These are phyloP conservation scores for Hippopotamyrus pictus DNA, from an alignment of 2,797 vertebrate genomes.

Conservation along the genomic window DNA sequence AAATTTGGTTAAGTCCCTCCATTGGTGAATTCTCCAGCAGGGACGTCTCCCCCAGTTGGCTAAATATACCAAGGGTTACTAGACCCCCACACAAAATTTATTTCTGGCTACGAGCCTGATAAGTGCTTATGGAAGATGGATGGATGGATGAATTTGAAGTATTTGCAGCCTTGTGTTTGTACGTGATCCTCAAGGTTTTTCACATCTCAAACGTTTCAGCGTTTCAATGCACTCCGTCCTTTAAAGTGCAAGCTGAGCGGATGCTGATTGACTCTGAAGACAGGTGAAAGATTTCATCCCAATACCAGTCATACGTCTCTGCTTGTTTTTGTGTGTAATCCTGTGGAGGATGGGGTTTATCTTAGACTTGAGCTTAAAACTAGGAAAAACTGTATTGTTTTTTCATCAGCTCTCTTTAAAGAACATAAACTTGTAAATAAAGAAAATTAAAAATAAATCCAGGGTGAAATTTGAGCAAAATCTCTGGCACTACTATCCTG, in stretches of 20 bases:
- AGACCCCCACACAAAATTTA: neutral
- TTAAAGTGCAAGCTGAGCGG: neutral
- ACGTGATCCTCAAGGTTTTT: neutral
- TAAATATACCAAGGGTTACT: neutral
- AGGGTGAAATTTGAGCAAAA: neutral
- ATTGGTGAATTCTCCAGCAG: neutral
- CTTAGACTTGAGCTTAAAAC: neutral
- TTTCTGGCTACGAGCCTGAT: neutral
- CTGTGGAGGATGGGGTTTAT: neutral
- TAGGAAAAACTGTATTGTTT: neutral
- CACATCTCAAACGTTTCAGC: neutral
- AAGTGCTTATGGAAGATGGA: neutral
- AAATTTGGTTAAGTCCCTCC: neutral
- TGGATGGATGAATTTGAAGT: neutral
- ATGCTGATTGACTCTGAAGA: neutral
- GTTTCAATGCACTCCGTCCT: neutral
- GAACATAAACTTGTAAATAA: neutral
- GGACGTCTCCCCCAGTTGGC: neutral
- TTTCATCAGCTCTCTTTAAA: neutral
- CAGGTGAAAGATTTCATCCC: neutral
- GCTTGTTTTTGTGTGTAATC: neutral
- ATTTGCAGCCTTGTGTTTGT: neutral
- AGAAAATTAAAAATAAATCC: neutral
- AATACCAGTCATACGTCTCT: neutral
- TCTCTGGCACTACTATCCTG: neutral